Conservation (phyloP, 1,140 invertebrate genomes). For the Cotesia typhae region DNA sequence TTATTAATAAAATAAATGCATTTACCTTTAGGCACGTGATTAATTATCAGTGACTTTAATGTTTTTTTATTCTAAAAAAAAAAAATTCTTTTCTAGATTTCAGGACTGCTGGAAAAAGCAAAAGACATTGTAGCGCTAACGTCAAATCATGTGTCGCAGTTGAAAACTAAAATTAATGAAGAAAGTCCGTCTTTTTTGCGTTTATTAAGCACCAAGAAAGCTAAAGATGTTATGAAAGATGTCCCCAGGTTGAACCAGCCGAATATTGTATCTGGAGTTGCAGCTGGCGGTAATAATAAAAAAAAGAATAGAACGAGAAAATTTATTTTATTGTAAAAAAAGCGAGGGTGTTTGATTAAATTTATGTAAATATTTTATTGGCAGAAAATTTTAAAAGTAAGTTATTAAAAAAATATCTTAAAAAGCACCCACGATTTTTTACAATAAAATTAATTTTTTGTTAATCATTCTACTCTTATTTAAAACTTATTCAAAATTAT, state of each 20-base stretch:
- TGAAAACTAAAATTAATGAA: slow-evolving; percentile 46
- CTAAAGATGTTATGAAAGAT: slow-evolving; percentile 34
- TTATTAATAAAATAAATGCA: too few species aligned
- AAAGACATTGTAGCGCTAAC: slow-evolving; percentile 49
- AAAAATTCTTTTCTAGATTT: slow-evolving; percentile 49
- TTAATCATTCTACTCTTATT: too few species aligned
- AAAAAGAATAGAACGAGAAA: too few species aligned
- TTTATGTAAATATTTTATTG: too few species aligned
- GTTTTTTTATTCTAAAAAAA: slow-evolving; percentile 30
- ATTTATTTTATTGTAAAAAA: too few species aligned
- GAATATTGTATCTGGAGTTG: slow-evolving; percentile 58
- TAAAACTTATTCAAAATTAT: too few species aligned
- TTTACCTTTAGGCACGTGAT: too few species aligned
- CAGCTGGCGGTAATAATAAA: slow-evolving; percentile 54
- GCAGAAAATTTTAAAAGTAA: too few species aligned
- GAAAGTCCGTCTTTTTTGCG: slow-evolving; percentile 50
- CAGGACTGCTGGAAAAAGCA: slow-evolving; percentile 46
- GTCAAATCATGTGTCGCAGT: slow-evolving; percentile 52
- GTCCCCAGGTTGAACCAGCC: slow-evolving; percentile 52
- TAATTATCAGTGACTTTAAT: background rate
- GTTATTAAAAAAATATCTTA: too few species aligned
- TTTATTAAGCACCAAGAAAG: slow-evolving; percentile 48
- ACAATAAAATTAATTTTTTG: too few species aligned
- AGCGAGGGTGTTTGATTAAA: too few species aligned
- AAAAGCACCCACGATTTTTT: too few species aligned